A percentile compares a stretch with the other conserved stretches of the same genome.
Evolutionary conservation across 1,140 invertebrate genomes (phyloP).

Genomic region (Brachionus sp.): DNA sequence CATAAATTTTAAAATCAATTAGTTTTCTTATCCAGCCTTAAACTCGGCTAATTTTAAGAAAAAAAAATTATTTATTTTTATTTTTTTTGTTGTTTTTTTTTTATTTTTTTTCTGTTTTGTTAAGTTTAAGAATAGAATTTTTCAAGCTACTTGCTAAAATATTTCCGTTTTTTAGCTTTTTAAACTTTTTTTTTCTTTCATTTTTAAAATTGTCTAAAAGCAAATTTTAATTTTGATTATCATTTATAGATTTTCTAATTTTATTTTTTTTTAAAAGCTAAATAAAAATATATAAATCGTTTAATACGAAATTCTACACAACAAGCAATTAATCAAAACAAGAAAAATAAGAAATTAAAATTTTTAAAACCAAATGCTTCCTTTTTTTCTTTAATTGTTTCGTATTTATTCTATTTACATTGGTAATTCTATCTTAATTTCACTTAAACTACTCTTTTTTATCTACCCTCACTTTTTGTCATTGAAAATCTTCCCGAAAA

Average conservation of each 20-base stretch:
- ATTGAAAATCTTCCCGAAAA: not conserved
- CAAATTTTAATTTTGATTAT: too few species aligned
- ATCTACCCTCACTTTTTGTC: not conserved
- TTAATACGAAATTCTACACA: not conserved
- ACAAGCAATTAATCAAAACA: not conserved
- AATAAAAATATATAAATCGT: not conserved
- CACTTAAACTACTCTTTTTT: not conserved
- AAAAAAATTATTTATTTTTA: not conserved
- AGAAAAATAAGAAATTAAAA: not conserved
- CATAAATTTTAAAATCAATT: slow-evolving; percentile 12
- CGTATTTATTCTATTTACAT: not conserved
- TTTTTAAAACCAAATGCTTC: not conserved
- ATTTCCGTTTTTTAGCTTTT: too few species aligned
- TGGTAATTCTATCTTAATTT: not conserved
- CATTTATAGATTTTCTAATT: too few species aligned
- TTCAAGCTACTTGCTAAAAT: too few species aligned
- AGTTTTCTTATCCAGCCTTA: not conserved
- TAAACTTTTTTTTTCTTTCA: too few species aligned
- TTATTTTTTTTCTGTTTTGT: too few species aligned
- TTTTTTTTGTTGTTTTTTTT: not conserved
- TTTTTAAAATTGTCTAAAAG: too few species aligned
- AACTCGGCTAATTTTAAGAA: not conserved
- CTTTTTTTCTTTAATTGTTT: not conserved
- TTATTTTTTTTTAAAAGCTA: not conserved
- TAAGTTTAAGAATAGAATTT: too few species aligned